Percentiles rank a stretch among this genome's conserved stretches.
phyloP scores from a whole-genome alignment of 1,140 invertebrate species.

The Zelostemma sp. region DNA sequence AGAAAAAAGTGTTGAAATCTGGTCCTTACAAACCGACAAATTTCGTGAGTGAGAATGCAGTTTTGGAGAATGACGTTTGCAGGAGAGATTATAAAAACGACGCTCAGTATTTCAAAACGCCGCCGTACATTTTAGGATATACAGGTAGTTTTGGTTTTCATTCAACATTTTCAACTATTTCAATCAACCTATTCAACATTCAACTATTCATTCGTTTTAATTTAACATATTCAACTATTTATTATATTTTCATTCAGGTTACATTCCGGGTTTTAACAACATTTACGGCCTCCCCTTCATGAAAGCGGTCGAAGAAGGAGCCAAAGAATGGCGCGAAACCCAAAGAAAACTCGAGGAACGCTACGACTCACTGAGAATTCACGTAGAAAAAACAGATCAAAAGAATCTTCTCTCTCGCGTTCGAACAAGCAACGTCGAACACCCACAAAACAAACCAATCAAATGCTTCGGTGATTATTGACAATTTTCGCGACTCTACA shows the following conservation, averaged over 20 bases:
- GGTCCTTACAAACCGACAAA: conserved; percentile 58
- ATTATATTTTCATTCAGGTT: conserved; percentile 64
- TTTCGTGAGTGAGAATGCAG: conserved; percentile 45
- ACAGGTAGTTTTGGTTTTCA: conserved; percentile 68
- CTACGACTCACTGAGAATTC: conserved; percentile 65
- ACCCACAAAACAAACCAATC: conserved; percentile 40
- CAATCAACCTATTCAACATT: not conserved
- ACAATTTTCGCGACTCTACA: too few relatives aligned
- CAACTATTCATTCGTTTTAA: conserved; percentile 2
- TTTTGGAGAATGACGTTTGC: conserved; percentile 49
- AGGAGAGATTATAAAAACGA: conserved; percentile 62
- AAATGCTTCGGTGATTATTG: conserved; percentile 60
- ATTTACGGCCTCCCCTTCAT: conserved; percentile 79
- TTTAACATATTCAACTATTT: too few relatives aligned
- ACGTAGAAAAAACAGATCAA: conserved; percentile 65
- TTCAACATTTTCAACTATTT: not conserved
- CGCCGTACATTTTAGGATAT: conserved; percentile 77
- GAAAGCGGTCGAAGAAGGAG: conserved; percentile 78
- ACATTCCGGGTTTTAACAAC: conserved; percentile 73
- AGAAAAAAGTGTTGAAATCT: conserved; percentile 66
- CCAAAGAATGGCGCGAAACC: conserved; percentile 74
- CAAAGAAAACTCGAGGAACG: conserved; percentile 70
- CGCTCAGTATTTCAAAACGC: conserved; percentile 63
- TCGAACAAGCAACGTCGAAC: conserved; percentile 53
- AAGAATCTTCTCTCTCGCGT: conserved; percentile 56